These are phyloP conservation scores for Anabacerthia variegaticeps DNA, from an alignment of 2,797 vertebrate species.

Conservation along the genomic window DNA sequence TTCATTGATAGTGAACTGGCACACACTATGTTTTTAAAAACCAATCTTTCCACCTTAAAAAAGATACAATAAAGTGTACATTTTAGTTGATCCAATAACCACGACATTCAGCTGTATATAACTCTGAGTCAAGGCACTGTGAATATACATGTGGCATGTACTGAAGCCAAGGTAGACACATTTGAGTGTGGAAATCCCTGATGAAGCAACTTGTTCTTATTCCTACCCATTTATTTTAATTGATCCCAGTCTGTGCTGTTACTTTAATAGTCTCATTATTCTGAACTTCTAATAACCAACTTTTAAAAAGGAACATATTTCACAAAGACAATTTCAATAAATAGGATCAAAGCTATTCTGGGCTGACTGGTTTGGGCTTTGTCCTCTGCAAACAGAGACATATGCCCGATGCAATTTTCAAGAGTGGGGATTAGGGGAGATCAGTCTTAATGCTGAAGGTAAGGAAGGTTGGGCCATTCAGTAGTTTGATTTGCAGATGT, in stretches of 20 bases:
- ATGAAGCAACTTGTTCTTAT: conserved; percentile 40
- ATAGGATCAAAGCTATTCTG: conserved; percentile 32
- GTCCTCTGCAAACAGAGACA: conserved; percentile 13
- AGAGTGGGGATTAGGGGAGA: not conserved
- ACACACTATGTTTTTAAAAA: not conserved
- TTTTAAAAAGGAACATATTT: conserved; percentile 68
- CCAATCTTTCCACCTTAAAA: not conserved
- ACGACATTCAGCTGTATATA: not conserved
- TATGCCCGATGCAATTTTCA: conserved; percentile 13
- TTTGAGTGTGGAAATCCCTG: conserved; percentile 16
- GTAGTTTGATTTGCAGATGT: not conserved
- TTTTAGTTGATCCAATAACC: not conserved
- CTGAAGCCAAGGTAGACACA: not conserved
- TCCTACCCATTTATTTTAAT: conserved; percentile 68
- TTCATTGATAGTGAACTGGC: not conserved
- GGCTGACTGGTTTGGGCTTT: not conserved
- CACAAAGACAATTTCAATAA: conserved; percentile 41
- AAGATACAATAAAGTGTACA: not conserved
- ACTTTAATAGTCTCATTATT: conserved; percentile 71
- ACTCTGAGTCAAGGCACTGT: not conserved
- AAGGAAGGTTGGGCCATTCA: not conserved
- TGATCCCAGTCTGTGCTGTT: conserved; percentile 50
- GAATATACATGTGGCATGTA: not conserved
- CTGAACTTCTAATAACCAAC: conserved; percentile 28
- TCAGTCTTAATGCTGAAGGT: not conserved